A percentile compares a stretch with the other conserved stretches of the same genome.
Evolutionary conservation across 2,888 invertebrate genomes (phyloP).

Genomic region (Phaedon cochleariae): DNA sequence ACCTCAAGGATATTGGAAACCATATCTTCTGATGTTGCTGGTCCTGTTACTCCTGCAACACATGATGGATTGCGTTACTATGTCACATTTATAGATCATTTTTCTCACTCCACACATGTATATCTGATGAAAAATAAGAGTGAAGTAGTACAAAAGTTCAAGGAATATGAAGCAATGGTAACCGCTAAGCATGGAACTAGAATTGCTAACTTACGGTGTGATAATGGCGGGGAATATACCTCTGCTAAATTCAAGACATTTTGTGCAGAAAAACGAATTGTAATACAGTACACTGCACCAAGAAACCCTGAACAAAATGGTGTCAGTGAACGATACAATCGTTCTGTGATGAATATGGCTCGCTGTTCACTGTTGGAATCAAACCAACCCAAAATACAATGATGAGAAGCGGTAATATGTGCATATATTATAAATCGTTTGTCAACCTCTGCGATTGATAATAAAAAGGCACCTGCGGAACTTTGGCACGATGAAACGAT

Average conservation of each 20-base stretch:
- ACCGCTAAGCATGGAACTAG: conserved; percentile 5
- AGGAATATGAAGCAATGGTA: conserved; percentile 14
- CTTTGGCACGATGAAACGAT: conserved; percentile 48
- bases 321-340: conserved; percentile 11
- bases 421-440: conserved; percentile 45
- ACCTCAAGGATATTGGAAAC: conserved; percentile 40
- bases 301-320: conserved; percentile 8
- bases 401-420: conserved; percentile 46
- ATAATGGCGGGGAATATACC: conserved; percentile 18
- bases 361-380: conserved; percentile 17
- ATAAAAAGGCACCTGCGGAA: conserved; percentile 50
- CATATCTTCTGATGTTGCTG: conserved; percentile 51
- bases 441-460: conserved; percentile 5
- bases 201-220: conserved; percentile 5
- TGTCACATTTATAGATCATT: conserved; percentile 53
- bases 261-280: conserved; percentile 8
- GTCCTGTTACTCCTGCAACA: conserved; percentile 47
- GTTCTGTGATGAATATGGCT: conserved; percentile 2
- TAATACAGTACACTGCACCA: conserved; percentile 11
- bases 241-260: conserved; percentile 10
- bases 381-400: conserved; percentile 41
- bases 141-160: conserved; percentile 19
- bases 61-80: conserved; percentile 48
- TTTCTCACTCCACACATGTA: conserved; percentile 50
- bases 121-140: conserved; percentile 39